Evolutionary conservation across 2,113 vertebrate genomes (phyloP).

Genomic region (Tringa solitaria): DNA sequence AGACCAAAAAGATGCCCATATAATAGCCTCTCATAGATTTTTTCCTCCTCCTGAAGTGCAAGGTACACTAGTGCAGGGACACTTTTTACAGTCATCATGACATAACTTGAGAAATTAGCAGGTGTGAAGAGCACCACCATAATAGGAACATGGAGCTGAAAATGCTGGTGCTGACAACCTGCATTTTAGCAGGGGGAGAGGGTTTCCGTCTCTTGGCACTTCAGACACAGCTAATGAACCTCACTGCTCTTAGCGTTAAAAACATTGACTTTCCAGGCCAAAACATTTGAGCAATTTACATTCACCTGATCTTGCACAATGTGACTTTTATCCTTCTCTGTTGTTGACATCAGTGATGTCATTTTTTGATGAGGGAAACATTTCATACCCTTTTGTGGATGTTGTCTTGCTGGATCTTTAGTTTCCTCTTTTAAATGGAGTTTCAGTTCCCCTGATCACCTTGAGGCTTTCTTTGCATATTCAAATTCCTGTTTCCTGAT

Average conservation of each 20-base stretch:
- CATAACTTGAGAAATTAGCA: not conserved
- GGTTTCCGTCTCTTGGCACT: not conserved
- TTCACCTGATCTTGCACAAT: not conserved
- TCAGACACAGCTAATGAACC: not conserved
- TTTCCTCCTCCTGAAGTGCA: rapidly evolving
- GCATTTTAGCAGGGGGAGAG: not conserved
- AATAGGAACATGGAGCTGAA: not conserved
- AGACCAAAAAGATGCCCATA: not conserved
- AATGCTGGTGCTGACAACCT: not conserved
- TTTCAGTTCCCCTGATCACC: not conserved
- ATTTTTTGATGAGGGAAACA: not conserved
- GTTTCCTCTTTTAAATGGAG: not conserved
- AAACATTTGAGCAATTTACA: not conserved
- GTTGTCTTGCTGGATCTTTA: not conserved
- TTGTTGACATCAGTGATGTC: not conserved
- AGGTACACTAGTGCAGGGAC: not conserved
- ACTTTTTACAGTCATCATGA: rapidly evolving
- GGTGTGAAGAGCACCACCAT: not conserved
- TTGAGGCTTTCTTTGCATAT: not conserved
- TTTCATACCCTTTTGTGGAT: not conserved
- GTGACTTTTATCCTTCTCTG: not conserved
- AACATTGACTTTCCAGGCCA: not conserved
- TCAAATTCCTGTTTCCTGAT: not conserved
- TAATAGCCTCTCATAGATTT: not conserved
- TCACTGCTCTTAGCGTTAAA: not conserved